A percentile compares a stretch with the other conserved stretches of the same genome.
These are phyloP conservation scores for Oasisia sp. DNA, from an alignment of 2,888 invertebrate genomes.

Conservation along the genomic window DNA sequence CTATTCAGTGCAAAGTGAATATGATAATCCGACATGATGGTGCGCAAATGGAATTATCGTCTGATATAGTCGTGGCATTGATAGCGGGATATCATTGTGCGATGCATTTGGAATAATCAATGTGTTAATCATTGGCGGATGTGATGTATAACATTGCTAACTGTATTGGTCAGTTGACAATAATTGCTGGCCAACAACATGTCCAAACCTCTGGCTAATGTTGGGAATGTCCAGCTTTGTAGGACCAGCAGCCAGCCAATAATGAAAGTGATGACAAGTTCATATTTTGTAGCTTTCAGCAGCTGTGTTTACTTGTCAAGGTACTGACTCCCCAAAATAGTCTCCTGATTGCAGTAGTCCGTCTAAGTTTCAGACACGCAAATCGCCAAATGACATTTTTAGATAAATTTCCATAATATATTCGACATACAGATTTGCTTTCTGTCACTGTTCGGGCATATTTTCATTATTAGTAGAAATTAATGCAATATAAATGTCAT, in stretches of 20 bases:
- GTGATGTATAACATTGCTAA: neutral
- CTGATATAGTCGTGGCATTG: neutral
- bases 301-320: too few species aligned
- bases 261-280: neutral
- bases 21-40: neutral
- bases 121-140: neutral
- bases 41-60: neutral
- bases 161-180: neutral
- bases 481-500: too few species aligned
- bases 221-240: neutral
- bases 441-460: too few species aligned
- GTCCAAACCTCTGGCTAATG: neutral
- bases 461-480: too few species aligned
- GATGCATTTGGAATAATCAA: conserved; percentile 3
- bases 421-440: too few species aligned
- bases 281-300: neutral
- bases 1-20: neutral
- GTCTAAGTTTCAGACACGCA: too few species aligned
- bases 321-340: too few species aligned
- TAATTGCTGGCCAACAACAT: neutral
- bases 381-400: too few species aligned
- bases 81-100: neutral
- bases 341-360: too few species aligned
- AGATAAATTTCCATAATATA: too few species aligned
- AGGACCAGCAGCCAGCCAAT: neutral